A percentile compares a stretch with the other conserved stretches of the same genome.
Evolutionary conservation across 2,888 invertebrate species (phyloP).

Genomic region (Harmothoe impar): DNA sequence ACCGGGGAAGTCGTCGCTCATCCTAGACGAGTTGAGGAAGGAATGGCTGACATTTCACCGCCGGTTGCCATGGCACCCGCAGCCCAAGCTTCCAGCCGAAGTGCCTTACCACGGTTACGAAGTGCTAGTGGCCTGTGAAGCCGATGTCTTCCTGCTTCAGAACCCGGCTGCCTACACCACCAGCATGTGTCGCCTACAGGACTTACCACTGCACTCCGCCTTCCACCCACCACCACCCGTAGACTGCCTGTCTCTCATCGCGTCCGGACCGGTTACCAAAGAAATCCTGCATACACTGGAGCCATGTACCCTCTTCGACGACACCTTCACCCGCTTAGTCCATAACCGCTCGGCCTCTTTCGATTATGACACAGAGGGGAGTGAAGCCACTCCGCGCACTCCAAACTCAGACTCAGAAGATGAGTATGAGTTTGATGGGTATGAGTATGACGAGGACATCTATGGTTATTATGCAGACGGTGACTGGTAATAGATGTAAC

Average conservation of each 20-base stretch:
- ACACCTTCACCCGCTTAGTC: slow-evolving; percentile 76
- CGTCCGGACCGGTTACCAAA: slow-evolving; percentile 74
- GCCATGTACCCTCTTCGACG: slow-evolving; percentile 77
- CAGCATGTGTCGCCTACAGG: slow-evolving; percentile 77
- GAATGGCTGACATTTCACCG: slow-evolving; percentile 79
- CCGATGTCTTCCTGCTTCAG: slow-evolving; percentile 77
- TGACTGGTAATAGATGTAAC: background rate
- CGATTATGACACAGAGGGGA: slow-evolving; percentile 75
- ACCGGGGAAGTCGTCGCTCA: slow-evolving; percentile 79
- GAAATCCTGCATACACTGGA: slow-evolving; percentile 73
- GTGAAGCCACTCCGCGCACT: slow-evolving; percentile 75
- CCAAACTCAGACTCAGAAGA: slow-evolving; percentile 72
- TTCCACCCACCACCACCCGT: slow-evolving; percentile 80
- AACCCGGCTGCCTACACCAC: slow-evolving; percentile 81
- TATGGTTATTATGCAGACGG: slow-evolving; percentile 77
- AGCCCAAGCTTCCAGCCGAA: slow-evolving; percentile 71
- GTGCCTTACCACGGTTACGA: slow-evolving; percentile 76
- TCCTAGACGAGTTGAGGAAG: slow-evolving; percentile 79
- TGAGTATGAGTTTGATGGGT: slow-evolving; percentile 78
- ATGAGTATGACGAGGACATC: slow-evolving; percentile 81
- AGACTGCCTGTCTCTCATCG: slow-evolving; percentile 79
- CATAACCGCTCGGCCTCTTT: slow-evolving; percentile 47
- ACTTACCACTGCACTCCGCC: slow-evolving; percentile 74
- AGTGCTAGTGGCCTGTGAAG: slow-evolving; percentile 75
- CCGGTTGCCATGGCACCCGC: slow-evolving; percentile 73